Evolutionary conservation across 2,113 vertebrate genomes (phyloP).

Genomic region (Chloebia gouldiae): DNA sequence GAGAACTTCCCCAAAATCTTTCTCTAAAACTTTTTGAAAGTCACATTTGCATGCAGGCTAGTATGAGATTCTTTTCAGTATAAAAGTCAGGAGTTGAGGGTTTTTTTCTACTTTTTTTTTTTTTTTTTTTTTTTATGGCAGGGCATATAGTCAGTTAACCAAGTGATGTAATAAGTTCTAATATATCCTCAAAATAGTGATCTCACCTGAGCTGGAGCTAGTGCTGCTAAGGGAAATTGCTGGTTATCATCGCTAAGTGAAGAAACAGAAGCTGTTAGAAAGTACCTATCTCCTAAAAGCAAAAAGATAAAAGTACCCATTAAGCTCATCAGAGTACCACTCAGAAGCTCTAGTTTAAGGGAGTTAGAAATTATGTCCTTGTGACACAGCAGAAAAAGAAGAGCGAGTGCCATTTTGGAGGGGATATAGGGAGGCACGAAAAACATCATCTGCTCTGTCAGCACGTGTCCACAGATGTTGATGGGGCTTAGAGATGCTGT

Average conservation of each 20-base stretch:
- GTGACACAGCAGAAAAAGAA: not conserved
- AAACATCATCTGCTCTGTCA: not conserved
- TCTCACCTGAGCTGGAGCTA: not conserved
- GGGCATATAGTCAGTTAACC: not conserved
- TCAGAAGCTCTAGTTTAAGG: not conserved
- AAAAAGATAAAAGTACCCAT: not conserved
- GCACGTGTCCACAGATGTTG: not conserved
- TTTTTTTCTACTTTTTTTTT: not conserved
- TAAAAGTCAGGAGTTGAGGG: not conserved
- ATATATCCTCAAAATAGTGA: not conserved
- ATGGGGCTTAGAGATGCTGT: not conserved
- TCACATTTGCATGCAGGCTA: not conserved
- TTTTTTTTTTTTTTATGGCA: not conserved
- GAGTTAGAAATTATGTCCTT: not conserved
- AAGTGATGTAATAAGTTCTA: not conserved
- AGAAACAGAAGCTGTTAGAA: not conserved
- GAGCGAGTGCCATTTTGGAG: not conserved
- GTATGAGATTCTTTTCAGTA: not conserved
- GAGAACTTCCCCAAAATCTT: not conserved
- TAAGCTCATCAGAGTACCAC: not conserved
- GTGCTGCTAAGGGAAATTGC: not conserved
- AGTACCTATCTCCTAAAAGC: not conserved
- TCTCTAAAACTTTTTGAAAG: not conserved
- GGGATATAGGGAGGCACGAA: not conserved
- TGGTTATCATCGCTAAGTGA: not conserved